Percentiles rank a stretch among this genome's conserved stretches.
Evolutionary conservation across 2,888 invertebrate genomes (phyloP).

Genomic region (Allacma fusca): DNA sequence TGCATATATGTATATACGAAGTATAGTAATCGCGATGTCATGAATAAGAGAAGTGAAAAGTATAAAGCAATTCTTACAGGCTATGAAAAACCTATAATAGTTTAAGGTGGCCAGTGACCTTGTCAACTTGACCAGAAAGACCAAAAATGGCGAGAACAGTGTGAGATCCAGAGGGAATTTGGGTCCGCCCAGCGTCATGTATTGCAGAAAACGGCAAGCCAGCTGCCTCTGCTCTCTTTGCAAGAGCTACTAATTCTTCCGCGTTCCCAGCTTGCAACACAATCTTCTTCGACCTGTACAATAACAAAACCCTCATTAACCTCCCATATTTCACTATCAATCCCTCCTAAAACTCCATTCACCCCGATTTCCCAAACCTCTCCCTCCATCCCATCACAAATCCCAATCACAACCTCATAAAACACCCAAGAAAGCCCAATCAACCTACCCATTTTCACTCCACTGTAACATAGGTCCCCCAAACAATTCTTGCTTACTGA

Average conservation of each 20-base stretch:
- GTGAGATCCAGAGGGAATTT: slow-evolving; percentile 66
- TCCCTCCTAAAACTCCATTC: slow-evolving; percentile 34
- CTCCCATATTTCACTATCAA: too few species aligned
- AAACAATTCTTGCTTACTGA: slow-evolving; percentile 58
- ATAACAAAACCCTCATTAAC: too few species aligned
- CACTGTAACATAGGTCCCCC: slow-evolving; percentile 60
- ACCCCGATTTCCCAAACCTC: neutral
- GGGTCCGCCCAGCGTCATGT: slow-evolving; percentile 65
- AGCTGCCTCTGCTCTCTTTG: slow-evolving; percentile 59
- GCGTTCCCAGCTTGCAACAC: slow-evolving; percentile 65
- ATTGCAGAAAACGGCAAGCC: slow-evolving; percentile 55
- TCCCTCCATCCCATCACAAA: too few species aligned
- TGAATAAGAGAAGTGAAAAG: slow-evolving; percentile 19
- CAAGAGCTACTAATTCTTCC: slow-evolving; percentile 64
- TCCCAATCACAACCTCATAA: too few species aligned
- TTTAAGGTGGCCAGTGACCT: slow-evolving; percentile 64
- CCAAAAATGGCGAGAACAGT: slow-evolving; percentile 68
- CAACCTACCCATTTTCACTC: slow-evolving; percentile 60
- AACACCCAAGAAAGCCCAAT: neutral
- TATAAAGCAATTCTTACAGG: slow-evolving; percentile 12
- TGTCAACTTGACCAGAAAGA: slow-evolving; percentile 65
- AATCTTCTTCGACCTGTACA: slow-evolving; percentile 66
- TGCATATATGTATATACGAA: neutral
- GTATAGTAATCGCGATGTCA: slow-evolving; percentile 2
- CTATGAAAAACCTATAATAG: slow-evolving; percentile 48